These are phyloP conservation scores for Drosophila tropicalis DNA, from an alignment of 1,140 invertebrate species.

Conservation along the genomic window DNA sequence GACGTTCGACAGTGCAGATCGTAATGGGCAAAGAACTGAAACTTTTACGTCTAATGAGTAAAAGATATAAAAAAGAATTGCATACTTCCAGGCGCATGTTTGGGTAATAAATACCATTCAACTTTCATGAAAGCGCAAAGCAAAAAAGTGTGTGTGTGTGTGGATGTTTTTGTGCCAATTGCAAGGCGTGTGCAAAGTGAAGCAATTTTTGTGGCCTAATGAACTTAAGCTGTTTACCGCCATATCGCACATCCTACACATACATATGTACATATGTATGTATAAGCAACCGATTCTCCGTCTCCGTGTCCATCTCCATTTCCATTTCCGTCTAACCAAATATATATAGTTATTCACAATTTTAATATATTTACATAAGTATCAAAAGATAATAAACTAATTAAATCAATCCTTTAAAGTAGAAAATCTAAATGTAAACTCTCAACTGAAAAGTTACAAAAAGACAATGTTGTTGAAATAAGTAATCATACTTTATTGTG, in stretches of 20 bases:
- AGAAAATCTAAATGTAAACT: no score
- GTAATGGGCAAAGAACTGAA: no score
- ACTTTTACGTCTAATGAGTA: conserved; percentile 1
- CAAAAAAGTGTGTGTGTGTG: not conserved
- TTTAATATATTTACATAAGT: no score
- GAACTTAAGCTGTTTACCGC: conserved; percentile 46
- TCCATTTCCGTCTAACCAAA: not conserved
- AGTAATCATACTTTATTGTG: no score
- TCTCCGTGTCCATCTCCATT: not conserved
- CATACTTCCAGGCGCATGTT: conserved; percentile 1
- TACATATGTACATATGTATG: no score
- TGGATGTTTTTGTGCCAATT: conserved; percentile 12
- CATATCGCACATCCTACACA: conserved; percentile 1
- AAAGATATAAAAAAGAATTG: conserved; percentile 18
- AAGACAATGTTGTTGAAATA: no score
- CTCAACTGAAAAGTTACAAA: no score
- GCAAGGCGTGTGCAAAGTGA: conserved; percentile 49
- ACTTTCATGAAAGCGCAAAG: not conserved
- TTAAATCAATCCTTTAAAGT: no score
- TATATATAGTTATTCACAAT: no score
- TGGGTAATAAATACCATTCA: conserved; percentile 9
- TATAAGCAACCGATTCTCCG: not conserved
- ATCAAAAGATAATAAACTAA: no score
- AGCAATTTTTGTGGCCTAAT: conserved; percentile 56
- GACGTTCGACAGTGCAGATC: not conserved